A percentile compares a stretch with the other conserved stretches of the same genome.
These are phyloP conservation scores for Cygnus buccinator DNA, from an alignment of 2,113 vertebrate genomes.

Conservation along the genomic window DNA sequence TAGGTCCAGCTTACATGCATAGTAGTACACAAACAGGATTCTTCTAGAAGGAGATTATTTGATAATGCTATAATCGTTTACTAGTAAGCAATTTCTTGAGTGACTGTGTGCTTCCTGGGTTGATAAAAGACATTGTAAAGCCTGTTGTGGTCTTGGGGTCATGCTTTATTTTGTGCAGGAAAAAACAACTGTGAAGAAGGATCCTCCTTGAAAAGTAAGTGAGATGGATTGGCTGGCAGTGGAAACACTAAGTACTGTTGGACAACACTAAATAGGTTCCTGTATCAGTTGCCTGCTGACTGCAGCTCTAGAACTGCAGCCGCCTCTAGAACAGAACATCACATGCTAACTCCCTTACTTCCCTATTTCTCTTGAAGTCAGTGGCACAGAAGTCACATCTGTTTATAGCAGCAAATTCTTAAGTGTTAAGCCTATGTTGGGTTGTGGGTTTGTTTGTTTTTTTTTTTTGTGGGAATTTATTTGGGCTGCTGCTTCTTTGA, in stretches of 20 bases:
- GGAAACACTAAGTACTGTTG: background rate
- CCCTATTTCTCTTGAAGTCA: constrained; percentile 33
- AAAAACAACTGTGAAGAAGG: background rate
- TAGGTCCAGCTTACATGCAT: constrained; percentile 57
- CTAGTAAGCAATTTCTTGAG: background rate
- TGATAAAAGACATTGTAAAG: background rate
- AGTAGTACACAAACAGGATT: background rate
- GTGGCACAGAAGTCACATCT: background rate
- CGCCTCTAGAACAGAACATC: background rate
- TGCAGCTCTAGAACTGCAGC: background rate
- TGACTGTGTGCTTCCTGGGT: background rate
- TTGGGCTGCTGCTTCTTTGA: background rate
- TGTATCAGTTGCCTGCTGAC: background rate
- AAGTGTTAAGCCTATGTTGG: background rate
- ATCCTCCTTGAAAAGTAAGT: background rate
- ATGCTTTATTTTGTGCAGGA: background rate
- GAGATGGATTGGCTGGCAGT: background rate
- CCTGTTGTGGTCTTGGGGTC: background rate
- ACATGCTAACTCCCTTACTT: constrained; percentile 13
- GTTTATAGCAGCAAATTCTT: background rate
- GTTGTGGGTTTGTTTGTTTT: background rate
- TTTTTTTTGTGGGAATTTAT: background rate
- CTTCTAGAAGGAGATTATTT: background rate
- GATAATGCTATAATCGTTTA: background rate
- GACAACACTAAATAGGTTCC: background rate